Evolutionary conservation across 2,797 vertebrate genomes (phyloP), one percentile per base, ranked within the genome.

Genomic region (Crypturellus tataupa): DNA sequence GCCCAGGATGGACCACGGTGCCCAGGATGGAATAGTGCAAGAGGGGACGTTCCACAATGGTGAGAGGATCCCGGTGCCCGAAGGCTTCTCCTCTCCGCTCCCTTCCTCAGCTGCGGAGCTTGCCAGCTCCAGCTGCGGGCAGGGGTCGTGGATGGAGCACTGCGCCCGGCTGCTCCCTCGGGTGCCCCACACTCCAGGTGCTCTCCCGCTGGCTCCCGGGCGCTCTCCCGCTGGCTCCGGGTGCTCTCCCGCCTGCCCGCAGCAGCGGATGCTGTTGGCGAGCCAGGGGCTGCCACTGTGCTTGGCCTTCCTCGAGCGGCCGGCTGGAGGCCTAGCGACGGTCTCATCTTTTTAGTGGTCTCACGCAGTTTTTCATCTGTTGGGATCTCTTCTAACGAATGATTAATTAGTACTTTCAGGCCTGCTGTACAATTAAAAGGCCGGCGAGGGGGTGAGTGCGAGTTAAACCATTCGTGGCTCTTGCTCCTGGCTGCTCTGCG

Each of bases 401-500:
- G 94, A 96, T 97, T 95, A 97, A 97, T 97, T 90, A 91, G 89
- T 55, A 19, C 78, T 94, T 92, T 85, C 86, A 82, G 67, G 70
- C 96, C 84, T 89, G 31, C 51, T 49, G 90, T 88, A 91, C 95
- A 95, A 76, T 97, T 97, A 94, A 94, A 88, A 87, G 81, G 71
- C 23, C 44, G 33, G 80, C 24, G 40, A 72, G 85, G 80, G 64
- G 92, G 85, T 23, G 94, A 92, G 93, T 87, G 80, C 92, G 85
- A 94, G 95, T 95, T 85, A 95, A 95, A 15, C 93, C 96, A 96
- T 96, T 92, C 96, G 97, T 97, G 96, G 91, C 82, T 63, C 96
- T 97, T 97, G 95, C 94, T 97, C 97, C 97, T 91, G 97, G 94
- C 97, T 97, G 96, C 97, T 96, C 95, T 97, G 92, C 89, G 95